Conservation (phyloP, 64 coral and sea anemone species). For the Catalaphyllia jardinei region DNA sequence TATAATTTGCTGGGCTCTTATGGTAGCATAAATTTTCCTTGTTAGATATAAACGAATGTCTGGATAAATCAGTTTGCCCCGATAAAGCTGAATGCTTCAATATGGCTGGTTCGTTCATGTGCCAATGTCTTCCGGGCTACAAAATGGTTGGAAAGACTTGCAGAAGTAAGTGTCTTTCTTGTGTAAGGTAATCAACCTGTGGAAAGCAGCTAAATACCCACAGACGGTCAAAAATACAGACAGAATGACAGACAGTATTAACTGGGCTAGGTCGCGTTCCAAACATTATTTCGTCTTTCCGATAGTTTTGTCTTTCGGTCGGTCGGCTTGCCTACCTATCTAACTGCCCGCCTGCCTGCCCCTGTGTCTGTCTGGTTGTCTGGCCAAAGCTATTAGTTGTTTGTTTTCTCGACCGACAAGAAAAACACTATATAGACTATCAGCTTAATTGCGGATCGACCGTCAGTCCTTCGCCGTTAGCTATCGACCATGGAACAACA, state of each 20-base stretch:
- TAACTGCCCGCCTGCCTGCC: not conserved
- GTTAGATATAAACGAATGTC: conserved; percentile 80
- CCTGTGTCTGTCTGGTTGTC: not conserved
- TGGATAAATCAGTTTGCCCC: conserved; percentile 64
- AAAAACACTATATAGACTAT: too few species aligned
- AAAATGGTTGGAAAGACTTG: conserved; percentile 65
- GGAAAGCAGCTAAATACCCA: too few species aligned
- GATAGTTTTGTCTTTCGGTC: not conserved
- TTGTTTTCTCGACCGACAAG: too few species aligned
- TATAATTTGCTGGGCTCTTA: not conserved
- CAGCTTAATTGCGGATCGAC: too few species aligned
- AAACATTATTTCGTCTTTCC: too few species aligned
- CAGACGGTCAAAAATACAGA: too few species aligned
- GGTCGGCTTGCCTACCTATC: not conserved
- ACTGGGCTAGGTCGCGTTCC: too few species aligned
- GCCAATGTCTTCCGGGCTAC: conserved; percentile 82
- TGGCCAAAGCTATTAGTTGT: too few species aligned
- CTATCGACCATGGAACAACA: too few species aligned
- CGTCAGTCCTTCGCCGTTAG: too few species aligned
- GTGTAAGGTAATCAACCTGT: not conserved
- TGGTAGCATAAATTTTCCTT: not conserved
- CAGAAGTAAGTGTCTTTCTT: conserved; percentile 62
- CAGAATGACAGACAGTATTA: too few species aligned
- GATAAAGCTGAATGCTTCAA: conserved; percentile 75
- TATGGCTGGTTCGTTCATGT: conserved; percentile 70